Conservation (phyloP, 2,797 vertebrate species). For the Bucorvus abyssinicus region DNA sequence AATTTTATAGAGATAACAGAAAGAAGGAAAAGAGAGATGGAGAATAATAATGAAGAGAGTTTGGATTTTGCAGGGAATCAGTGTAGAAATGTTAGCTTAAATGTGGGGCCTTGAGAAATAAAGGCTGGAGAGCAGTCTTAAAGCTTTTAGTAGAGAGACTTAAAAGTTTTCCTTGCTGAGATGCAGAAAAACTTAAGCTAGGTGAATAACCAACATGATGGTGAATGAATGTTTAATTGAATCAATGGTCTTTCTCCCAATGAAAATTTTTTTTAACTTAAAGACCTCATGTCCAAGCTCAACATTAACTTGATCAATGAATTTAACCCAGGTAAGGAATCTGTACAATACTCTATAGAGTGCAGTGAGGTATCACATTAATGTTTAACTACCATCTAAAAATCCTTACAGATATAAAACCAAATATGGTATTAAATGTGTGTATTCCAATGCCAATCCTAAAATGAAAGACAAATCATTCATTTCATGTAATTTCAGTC, state of each 20-base stretch:
- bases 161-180: background rate
- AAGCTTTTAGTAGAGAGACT: background rate
- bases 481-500: constrained; percentile 4
- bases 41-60: background rate
- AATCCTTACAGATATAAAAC: background rate
- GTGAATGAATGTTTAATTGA: background rate
- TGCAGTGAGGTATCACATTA: background rate
- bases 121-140: background rate
- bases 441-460: background rate
- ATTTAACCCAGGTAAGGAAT: background rate
- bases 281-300: background rate
- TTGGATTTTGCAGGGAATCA: background rate
- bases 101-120: background rate
- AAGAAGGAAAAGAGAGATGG: background rate
- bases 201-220: background rate
- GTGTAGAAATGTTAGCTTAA: background rate
- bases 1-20: background rate
- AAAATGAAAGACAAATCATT: background rate
- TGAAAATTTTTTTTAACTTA: background rate
- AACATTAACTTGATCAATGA: background rate
- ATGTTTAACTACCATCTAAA: background rate
- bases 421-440: background rate
- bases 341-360: background rate
- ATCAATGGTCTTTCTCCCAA: background rate
- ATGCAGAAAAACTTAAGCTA: background rate